Percentiles rank a stretch among this genome's conserved stretches.
These are phyloP conservation scores for Oscheius onirici DNA, from an alignment of 2,888 invertebrate genomes.

Conservation along the genomic window DNA sequence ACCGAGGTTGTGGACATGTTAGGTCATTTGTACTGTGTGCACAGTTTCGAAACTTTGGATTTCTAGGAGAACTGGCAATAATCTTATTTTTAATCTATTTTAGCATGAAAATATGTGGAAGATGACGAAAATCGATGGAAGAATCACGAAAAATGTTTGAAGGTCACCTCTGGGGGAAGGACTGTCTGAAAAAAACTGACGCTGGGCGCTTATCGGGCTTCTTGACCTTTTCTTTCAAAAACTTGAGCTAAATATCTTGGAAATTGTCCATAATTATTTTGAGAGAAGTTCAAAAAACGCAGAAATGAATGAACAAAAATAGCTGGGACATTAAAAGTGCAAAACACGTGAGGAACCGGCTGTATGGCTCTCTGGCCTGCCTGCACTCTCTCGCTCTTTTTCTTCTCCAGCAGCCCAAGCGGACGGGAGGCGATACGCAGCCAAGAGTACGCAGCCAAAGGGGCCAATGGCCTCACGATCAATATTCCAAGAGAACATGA, in stretches of 20 bases:
- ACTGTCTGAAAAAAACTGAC: slow-evolving; percentile 1
- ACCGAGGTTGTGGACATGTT: slow-evolving; percentile 25
- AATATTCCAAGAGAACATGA: slow-evolving; percentile 35
- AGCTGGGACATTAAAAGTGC: slow-evolving; percentile 27
- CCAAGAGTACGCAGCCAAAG: slow-evolving; percentile 23
- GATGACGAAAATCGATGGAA: slow-evolving; percentile 13
- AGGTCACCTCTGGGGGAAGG: slow-evolving; percentile 1
- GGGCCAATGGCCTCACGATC: slow-evolving; percentile 33
- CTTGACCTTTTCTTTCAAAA: background rate
- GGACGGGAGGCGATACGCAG: slow-evolving; percentile 7
- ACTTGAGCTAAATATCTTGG: slow-evolving; percentile 6
- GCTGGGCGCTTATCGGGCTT: background rate
- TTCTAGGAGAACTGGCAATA: background rate
- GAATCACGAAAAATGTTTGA: background rate
- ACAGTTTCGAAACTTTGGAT: background rate
- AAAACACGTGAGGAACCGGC: slow-evolving; percentile 29
- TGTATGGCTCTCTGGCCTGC: background rate
- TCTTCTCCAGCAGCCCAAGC: background rate
- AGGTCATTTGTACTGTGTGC: too few relatives aligned
- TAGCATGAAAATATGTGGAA: background rate
- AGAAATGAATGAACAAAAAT: background rate
- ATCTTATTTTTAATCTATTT: background rate
- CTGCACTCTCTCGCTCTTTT: slow-evolving; percentile 8
- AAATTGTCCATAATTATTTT: background rate
- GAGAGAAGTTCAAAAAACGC: background rate